These are phyloP conservation scores for Synanthedon andrenaeformis DNA, from an alignment of 2,888 invertebrate species.

Conservation along the genomic window DNA sequence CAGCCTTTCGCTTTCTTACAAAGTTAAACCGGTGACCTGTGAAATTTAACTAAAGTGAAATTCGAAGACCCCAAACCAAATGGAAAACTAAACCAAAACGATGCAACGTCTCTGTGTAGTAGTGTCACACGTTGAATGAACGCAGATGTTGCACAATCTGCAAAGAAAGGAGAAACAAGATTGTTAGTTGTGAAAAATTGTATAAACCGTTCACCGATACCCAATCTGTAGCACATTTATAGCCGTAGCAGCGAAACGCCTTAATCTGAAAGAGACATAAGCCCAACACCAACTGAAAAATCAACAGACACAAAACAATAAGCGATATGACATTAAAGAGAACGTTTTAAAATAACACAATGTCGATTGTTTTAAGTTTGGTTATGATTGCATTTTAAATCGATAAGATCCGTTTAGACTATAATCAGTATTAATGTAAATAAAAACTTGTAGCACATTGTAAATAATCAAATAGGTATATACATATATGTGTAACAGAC, in stretches of 20 bases:
- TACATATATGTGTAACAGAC: too few relatives aligned
- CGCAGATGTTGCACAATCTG: constrained; percentile 44
- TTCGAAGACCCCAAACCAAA: too few relatives aligned
- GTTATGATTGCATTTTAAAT: background rate
- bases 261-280: constrained; percentile 7
- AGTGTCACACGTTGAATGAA: constrained; percentile 15
- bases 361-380: background rate
- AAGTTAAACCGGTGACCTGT: too few relatives aligned
- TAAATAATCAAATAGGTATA: too few relatives aligned
- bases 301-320: constrained; percentile 34
- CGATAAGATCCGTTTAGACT: background rate
- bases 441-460: too few relatives aligned
- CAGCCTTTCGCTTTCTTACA: background rate
- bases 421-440: too few relatives aligned
- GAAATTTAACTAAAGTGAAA: too few relatives aligned
- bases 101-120: background rate
- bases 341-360: background rate
- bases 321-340: constrained; percentile 19
- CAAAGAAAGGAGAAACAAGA: constrained; percentile 58
- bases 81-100: background rate
- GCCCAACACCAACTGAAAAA: constrained; percentile 32
- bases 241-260: constrained; percentile 32
- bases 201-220: constrained; percentile 43
- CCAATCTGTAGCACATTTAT: constrained; percentile 38
- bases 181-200: constrained; percentile 39